A percentile compares a stretch with the other conserved stretches of the same genome.
Conservation (phyloP, 2,113 vertebrate species). For the Hemicordylus capensis region DNA sequence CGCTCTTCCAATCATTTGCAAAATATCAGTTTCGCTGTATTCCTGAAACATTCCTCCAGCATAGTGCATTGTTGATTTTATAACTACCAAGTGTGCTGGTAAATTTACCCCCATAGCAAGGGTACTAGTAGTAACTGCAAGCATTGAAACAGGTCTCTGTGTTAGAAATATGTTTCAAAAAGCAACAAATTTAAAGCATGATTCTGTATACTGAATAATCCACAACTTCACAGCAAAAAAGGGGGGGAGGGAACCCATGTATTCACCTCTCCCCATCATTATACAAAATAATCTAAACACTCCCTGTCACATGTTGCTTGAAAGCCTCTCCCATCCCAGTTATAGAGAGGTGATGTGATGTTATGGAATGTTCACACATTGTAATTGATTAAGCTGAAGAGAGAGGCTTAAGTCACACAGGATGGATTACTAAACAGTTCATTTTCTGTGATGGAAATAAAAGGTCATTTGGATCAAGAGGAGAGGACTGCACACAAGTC, state of each 20-base stretch:
- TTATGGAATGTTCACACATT: background rate
- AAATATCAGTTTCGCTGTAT: slow-evolving; percentile 94
- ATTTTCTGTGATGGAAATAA: background rate
- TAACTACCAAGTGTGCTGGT: slow-evolving; percentile 94
- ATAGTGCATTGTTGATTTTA: slow-evolving; percentile 98
- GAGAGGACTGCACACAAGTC: no score
- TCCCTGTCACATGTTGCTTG: background rate
- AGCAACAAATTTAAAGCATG: slow-evolving; percentile 10
- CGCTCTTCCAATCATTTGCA: slow-evolving; percentile 98
- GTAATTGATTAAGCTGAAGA: background rate
- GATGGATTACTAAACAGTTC: no score
- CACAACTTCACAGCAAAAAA: background rate
- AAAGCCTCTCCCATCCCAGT: background rate
- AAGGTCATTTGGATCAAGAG: background rate
- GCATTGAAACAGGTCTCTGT: slow-evolving; percentile 32
- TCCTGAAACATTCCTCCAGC: slow-evolving; percentile 91
- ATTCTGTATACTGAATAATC: background rate
- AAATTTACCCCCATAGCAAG: slow-evolving; percentile 98
- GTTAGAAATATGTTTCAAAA: slow-evolving; percentile 16
- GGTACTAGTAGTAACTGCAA: slow-evolving; percentile 96
- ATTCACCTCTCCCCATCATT: background rate
- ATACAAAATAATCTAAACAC: background rate
- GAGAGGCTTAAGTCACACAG: no score
- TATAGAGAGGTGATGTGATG: background rate
- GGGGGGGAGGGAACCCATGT: background rate